These are phyloP conservation scores for Hypanus sabinus DNA, from an alignment of 2,113 vertebrate genomes.

Conservation along the genomic window DNA sequence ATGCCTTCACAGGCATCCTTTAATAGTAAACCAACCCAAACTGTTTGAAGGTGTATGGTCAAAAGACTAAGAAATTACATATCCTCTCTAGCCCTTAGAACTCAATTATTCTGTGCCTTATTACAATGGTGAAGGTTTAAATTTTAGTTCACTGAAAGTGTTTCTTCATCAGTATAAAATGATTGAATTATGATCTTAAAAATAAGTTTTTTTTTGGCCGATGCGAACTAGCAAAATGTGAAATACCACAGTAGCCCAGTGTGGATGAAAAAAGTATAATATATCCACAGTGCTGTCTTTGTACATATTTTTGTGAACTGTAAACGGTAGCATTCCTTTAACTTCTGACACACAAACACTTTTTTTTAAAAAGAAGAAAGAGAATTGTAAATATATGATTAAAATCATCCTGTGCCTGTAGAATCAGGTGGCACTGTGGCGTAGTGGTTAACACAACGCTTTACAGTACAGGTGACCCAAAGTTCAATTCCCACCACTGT, in stretches of 20 bases:
- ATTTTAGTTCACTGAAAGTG: no score
- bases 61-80: neutral
- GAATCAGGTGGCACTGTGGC: neutral
- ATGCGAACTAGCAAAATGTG: neutral
- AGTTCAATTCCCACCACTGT: no score
- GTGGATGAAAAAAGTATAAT: slow-evolving; percentile 1
- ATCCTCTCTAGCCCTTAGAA: slow-evolving; percentile 12
- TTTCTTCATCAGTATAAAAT: neutral
- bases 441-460: no score
- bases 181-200: neutral
- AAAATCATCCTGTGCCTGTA: neutral
- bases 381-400: neutral
- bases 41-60: slow-evolving; percentile 4
- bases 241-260: slow-evolving; percentile 12
- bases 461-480: no score
- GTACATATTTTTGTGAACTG: slow-evolving; percentile 8
- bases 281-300: slow-evolving; percentile 15
- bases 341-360: slow-evolving; percentile 22
- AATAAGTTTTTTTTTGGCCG: neutral
- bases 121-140: neutral
- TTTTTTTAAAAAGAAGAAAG: neutral
- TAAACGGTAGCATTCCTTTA: neutral
- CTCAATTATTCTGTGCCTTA: neutral
- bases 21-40: neutral
- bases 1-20: neutral